These are phyloP conservation scores for Acanthornis magna DNA, from an alignment of 2,797 vertebrate species.

Conservation along the genomic window DNA sequence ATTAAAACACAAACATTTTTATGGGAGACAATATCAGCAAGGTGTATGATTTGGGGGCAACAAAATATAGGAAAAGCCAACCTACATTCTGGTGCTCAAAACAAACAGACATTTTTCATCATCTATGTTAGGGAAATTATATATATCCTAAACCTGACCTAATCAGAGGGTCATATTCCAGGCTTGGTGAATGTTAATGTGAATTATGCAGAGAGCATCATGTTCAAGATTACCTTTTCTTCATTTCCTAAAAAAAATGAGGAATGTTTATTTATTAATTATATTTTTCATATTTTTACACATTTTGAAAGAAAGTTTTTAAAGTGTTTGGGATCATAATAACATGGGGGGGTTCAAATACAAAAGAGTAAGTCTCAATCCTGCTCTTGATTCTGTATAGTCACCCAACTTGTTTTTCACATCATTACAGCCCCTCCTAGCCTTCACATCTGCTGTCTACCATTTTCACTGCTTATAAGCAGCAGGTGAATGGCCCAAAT, in stretches of 20 bases:
- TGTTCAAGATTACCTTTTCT: background rate
- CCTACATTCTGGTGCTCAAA: conserved; percentile 1
- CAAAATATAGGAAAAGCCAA: conserved; percentile 19
- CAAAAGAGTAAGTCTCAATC: conserved; percentile 36
- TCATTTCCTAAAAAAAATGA: background rate
- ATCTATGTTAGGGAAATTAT: background rate
- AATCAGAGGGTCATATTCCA: conserved; percentile 36
- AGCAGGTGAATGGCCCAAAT: conserved; percentile 70
- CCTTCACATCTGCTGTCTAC: conserved; percentile 68
- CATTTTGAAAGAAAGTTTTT: background rate
- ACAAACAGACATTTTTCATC: background rate
- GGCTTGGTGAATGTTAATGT: conserved; percentile 13
- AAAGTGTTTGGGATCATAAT: background rate
- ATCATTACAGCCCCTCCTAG: conserved; percentile 70
- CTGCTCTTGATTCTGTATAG: background rate
- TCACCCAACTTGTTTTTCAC: conserved; percentile 57
- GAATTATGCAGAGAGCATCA: background rate
- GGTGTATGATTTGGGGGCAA: background rate
- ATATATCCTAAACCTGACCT: background rate
- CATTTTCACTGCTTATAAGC: conserved; percentile 67
- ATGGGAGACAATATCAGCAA: conserved; percentile 8
- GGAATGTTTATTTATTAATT: background rate
- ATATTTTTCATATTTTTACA: background rate
- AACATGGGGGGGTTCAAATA: background rate
- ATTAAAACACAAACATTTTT: conserved; percentile 24